Percentiles rank a stretch among this genome's conserved stretches.
Conservation (phyloP, 2,113 vertebrate genomes). For the Rhabdomys dilectus region DNA sequence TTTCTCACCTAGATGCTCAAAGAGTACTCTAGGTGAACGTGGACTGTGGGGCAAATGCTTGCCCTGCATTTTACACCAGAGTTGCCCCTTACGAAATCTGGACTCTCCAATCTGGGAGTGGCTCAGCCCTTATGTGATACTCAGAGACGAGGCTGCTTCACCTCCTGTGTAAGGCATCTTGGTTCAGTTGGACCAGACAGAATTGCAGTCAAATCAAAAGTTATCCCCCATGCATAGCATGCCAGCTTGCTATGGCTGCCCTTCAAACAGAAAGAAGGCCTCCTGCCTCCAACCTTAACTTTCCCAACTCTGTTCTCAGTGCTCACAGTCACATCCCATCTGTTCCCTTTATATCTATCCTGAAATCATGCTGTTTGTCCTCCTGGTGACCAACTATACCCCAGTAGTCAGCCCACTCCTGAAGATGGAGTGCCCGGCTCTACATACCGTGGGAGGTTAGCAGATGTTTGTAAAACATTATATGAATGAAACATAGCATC, state of each 20-base stretch:
- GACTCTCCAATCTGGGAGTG: neutral
- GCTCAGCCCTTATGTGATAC: neutral
- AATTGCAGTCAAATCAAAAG: slow-evolving; percentile 7
- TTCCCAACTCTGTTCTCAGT: neutral
- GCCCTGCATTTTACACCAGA: neutral
- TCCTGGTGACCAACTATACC: neutral
- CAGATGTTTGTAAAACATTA: neutral
- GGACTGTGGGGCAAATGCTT: neutral
- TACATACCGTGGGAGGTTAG: neutral
- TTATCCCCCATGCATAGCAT: neutral
- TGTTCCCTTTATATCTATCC: neutral
- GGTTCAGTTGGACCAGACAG: neutral
- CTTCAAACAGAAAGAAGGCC: neutral
- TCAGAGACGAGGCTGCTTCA: neutral
- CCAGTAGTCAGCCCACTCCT: neutral
- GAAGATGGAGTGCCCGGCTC: neutral
- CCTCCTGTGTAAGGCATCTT: neutral
- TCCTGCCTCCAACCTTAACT: neutral
- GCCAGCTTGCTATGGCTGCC: neutral
- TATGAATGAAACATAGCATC: neutral
- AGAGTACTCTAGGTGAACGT: neutral
- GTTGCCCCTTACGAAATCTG: neutral
- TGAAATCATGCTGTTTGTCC: neutral
- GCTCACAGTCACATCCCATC: neutral
- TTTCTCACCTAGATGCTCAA: slow-evolving; percentile 11